Base-by-base conservation (phyloP, 2,113 vertebrate genomes). In the Podilymbus podiceps region DNA sequence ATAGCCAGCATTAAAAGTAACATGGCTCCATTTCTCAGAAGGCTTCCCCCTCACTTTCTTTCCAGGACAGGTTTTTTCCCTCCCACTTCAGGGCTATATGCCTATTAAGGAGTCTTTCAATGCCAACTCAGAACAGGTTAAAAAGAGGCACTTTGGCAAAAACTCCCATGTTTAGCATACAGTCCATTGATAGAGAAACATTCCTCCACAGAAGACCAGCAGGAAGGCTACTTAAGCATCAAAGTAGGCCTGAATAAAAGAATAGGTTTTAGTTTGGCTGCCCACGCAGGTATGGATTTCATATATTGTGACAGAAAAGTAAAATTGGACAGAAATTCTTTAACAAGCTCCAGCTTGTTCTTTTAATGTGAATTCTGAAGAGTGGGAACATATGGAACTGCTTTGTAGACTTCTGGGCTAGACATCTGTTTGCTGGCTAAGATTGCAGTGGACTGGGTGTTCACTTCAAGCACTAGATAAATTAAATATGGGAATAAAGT, bases 331-430 rank as follows among this genome's bases (percentile, higher is more conserved):
- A 94, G 67, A 94, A 93, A 74, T 58, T 87, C 40, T 85, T 89
- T 89, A 94, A 79, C 30, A 87, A 94, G 71, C 2, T 90, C 76
- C 76, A 75, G 55, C 52, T 90, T 89, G 62, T 72, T 68, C 42
- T 87, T 91, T 89, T 91, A 91, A 81, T 28, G 30, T 56, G 74
- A 87, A 58, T 63, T 87, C 73, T 81, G 68, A 92, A 63, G 76
- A 92, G 33, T 67, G 56, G 56, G 44, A 95, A 87, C 94, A 97
- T 94, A 95, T 95, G 95, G 86, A 96, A 94, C 52, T 94, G 76
- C 52, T 97, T 91, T 97, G 77, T 77, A 78, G 73, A 81, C 40
- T 93, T 92, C 91, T 78, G 66, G 60, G 44, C 56, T 90, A 87
- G 76, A 92, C 80, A 95, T 92, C 77, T 92, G 86, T 81, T 95